phyloP scores from a whole-genome alignment of 2,888 invertebrate species.

The Allophyes oxyacanthae region DNA sequence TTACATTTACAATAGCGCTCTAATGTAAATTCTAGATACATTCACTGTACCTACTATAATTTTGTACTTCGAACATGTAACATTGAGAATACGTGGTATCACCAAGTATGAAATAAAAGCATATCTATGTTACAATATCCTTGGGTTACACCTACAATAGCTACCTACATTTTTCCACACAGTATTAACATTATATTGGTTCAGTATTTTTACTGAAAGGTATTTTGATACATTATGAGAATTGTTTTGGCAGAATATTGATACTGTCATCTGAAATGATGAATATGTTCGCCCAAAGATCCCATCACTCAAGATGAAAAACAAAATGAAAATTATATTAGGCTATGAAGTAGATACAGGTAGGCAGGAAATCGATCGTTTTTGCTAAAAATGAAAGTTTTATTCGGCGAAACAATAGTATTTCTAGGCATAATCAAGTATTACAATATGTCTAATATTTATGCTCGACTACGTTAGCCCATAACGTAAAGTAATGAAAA shows the following conservation, averaged over 20 bases:
- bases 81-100: slow-evolving; percentile 26
- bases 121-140: slow-evolving; percentile 21
- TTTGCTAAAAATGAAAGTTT: too few relatives aligned
- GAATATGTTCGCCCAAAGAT: slow-evolving; percentile 50
- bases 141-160: too few relatives aligned
- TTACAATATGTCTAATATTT: too few relatives aligned
- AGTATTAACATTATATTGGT: too few relatives aligned
- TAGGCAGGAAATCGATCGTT: neutral
- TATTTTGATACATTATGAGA: slow-evolving; percentile 16
- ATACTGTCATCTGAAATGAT: slow-evolving; percentile 64
- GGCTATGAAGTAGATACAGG: neutral
- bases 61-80: slow-evolving; percentile 24
- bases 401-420: too few relatives aligned
- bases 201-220: neutral
- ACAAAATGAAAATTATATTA: slow-evolving; percentile 31
- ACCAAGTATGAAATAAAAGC: slow-evolving; percentile 36
- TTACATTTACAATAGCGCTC: too few relatives aligned
- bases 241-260: slow-evolving; percentile 57
- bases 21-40: too few relatives aligned
- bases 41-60: neutral
- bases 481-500: slow-evolving; percentile 11
- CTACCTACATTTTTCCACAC: too few relatives aligned
- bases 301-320: slow-evolving; percentile 38
- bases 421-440: too few relatives aligned
- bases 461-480: too few relatives aligned